Percentiles rank a stretch among this genome's conserved stretches.
phyloP scores from a whole-genome alignment of 1,140 invertebrate species.

The Monomorium pharaonis region DNA sequence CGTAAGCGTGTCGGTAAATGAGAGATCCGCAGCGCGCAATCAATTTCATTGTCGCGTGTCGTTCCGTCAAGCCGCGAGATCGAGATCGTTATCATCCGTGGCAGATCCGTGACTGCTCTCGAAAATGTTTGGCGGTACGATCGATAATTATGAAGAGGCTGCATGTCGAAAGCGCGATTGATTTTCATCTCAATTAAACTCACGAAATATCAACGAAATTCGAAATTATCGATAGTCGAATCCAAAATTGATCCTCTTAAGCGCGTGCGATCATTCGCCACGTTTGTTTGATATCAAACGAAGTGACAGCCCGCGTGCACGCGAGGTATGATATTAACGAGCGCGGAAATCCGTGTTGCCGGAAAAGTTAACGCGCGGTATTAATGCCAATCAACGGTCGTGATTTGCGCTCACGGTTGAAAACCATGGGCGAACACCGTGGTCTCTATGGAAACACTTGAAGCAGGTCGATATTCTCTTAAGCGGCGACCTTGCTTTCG shows the following conservation, averaged over 20 bases:
- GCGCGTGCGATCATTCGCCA: neutral
- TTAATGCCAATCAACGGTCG: constrained; percentile 8
- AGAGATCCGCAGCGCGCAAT: neutral
- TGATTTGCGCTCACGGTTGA: neutral
- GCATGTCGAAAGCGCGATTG: neutral
- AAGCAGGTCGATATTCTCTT: constrained; percentile 36
- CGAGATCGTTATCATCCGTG: neutral
- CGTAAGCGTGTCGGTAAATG: constrained; percentile 16
- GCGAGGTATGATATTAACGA: neutral
- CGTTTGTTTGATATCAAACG: neutral
- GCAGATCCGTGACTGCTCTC: neutral
- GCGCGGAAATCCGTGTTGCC: neutral
- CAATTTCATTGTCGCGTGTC: constrained; percentile 8
- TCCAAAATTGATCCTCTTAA: neutral
- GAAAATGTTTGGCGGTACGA: neutral
- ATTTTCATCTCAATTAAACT: neutral
- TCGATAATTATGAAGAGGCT: neutral
- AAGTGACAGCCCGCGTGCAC: neutral
- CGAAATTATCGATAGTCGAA: neutral
- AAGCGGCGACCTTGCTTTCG: constrained; percentile 34
- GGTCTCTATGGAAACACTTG: constrained; percentile 28
- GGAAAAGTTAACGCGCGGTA: neutral
- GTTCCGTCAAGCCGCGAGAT: neutral
- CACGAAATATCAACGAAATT: neutral
- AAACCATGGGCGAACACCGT: constrained; percentile 24